phyloP scores from a whole-genome alignment of 1,140 invertebrate species.

The Leptinotarsa lineolata region DNA sequence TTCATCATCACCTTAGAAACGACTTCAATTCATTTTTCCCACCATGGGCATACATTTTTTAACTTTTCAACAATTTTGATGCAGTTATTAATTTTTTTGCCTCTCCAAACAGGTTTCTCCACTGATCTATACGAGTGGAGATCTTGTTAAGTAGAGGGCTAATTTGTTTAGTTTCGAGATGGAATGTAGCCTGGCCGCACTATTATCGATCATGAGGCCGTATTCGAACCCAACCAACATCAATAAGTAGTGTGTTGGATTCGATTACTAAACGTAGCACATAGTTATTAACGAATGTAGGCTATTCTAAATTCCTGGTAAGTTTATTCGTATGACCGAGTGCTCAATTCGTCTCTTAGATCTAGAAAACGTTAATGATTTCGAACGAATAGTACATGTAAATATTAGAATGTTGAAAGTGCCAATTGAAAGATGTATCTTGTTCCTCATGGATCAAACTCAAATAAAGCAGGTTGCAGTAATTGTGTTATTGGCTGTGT shows the following conservation, averaged over 20 bases:
- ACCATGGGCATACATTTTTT: too few relatives aligned
- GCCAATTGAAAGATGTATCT: conserved; percentile 4
- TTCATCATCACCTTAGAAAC: too few relatives aligned
- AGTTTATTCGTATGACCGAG: conserved; percentile 8
- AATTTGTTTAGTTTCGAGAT: not conserved
- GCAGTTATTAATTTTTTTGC: too few relatives aligned
- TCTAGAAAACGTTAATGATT: conserved; percentile 7
- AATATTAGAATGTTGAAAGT: conserved; percentile 18
- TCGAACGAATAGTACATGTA: conserved; percentile 16
- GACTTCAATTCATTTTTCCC: too few relatives aligned
- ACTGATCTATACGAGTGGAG: too few relatives aligned
- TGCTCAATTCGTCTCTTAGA: conserved; percentile 23
- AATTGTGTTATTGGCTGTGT: too few relatives aligned
- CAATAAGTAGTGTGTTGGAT: not conserved
- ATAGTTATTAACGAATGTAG: conserved; percentile 6
- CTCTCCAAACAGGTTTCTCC: too few relatives aligned
- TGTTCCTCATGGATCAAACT: not conserved
- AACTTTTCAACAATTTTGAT: too few relatives aligned
- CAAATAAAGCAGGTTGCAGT: too few relatives aligned
- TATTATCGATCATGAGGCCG: not conserved
- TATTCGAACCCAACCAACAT: not conserved
- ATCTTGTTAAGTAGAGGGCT: not conserved
- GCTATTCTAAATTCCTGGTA: conserved; percentile 1
- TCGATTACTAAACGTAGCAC: not conserved
- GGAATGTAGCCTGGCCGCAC: not conserved